Evolutionary conservation across 2,113 vertebrate genomes (phyloP).

Genomic region (Ptyas mucosa): DNA sequence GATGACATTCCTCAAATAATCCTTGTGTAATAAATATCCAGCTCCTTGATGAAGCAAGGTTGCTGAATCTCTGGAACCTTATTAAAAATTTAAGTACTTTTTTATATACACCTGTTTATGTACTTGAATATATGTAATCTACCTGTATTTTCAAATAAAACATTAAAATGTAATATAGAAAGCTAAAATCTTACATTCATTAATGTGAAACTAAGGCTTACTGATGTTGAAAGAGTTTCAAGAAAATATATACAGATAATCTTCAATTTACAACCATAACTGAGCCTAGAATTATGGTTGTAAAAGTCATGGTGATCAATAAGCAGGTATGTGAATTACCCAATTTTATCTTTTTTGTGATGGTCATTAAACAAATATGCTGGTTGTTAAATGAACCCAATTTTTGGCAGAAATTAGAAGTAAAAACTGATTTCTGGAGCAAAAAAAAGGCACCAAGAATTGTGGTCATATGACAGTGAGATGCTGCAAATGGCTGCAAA

Average conservation of each 20-base stretch:
- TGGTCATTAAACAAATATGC: not conserved
- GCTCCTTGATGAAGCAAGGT: not conserved
- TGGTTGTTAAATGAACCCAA: not conserved
- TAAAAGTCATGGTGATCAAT: not conserved
- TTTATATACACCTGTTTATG: not conserved
- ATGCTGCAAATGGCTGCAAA: not conserved
- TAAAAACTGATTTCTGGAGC: not conserved
- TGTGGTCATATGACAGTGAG: not conserved
- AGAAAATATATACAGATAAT: not conserved
- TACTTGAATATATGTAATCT: no score
- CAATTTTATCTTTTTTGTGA: not conserved
- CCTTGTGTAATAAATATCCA: not conserved
- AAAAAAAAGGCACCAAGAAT: not conserved
- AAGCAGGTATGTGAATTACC: not conserved
- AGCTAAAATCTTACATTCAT: not conserved
- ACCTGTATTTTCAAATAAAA: no score
- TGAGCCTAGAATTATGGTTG: not conserved
- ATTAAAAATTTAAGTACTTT: not conserved
- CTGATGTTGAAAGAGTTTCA: not conserved
- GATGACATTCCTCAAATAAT: not conserved
- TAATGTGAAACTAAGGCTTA: not conserved
- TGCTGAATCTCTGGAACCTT: not conserved
- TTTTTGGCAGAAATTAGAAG: not conserved
- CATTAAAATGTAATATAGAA: not conserved
- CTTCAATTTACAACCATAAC: not conserved